phyloP scores from a whole-genome alignment of 2,797 vertebrate genomes.

The Crocodylus rhombifer region DNA sequence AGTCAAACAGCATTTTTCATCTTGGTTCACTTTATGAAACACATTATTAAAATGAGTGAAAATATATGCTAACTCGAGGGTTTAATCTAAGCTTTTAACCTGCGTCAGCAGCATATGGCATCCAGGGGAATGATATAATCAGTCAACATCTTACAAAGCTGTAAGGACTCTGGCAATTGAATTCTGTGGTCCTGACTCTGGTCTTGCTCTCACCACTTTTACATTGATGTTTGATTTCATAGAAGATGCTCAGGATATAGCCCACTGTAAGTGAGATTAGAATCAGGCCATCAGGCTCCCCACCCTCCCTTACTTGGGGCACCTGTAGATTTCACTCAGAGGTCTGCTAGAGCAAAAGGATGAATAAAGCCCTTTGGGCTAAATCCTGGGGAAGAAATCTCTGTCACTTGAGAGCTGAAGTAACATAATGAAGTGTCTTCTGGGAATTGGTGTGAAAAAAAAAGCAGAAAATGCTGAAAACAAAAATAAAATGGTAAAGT shows the following conservation, averaged over 20 bases:
- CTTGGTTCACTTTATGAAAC: slow-evolving; percentile 9
- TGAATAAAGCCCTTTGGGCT: slow-evolving; percentile 14
- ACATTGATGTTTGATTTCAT: not conserved
- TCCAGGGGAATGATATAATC: not conserved
- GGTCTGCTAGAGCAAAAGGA: not conserved
- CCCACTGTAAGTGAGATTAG: not conserved
- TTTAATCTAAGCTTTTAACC: slow-evolving; percentile 36
- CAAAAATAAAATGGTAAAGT: slow-evolving; percentile 42
- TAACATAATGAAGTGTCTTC: slow-evolving; percentile 42
- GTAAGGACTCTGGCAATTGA: not conserved
- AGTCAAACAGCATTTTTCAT: slow-evolving; percentile 30
- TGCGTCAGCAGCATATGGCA: slow-evolving; percentile 2
- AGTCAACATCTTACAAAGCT: not conserved
- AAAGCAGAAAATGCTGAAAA: not conserved
- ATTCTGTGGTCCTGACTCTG: not conserved
- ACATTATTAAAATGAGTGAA: slow-evolving; percentile 39
- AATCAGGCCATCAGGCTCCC: not conserved
- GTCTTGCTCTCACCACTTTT: not conserved
- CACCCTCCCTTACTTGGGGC: slow-evolving; percentile 1
- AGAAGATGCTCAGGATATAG: not conserved
- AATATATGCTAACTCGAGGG: not conserved
- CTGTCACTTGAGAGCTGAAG: slow-evolving; percentile 41
- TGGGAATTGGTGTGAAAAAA: slow-evolving; percentile 60
- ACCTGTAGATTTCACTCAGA: not conserved
- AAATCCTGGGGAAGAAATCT: slow-evolving; percentile 1